Base-by-base conservation (phyloP, 2,797 vertebrate species). In the Limnodromus scolopaceus region DNA sequence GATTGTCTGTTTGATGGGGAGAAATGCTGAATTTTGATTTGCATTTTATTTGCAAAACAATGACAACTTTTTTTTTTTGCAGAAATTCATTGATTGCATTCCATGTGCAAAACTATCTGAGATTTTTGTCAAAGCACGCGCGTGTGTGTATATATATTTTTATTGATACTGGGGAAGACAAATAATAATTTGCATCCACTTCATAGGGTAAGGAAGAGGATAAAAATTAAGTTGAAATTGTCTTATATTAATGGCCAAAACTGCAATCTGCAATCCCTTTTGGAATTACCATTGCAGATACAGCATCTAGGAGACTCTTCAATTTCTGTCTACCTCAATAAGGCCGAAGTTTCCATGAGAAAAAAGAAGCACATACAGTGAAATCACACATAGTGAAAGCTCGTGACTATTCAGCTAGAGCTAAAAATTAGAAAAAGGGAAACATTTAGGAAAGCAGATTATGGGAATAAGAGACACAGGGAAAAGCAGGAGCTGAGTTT, bases 71-170 rank as follows among this genome's bases (percentile, higher is more conserved):
- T 81, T n/a, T n/a, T 80, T 87, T 91, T 84, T 71, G 30, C 91
- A 92, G 93, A 97, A 94, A 82, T 87, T 76, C 93, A 86, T 72
- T 70, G 68, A 75, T 80, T 83, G 49, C 53, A 87, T 96, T 85
- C 48, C 92, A 94, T 83, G 36, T 92, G 75, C 86, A 93, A 96
- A 93, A 89, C 79, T 83, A 87, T n/a, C 15, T 61, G 81, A 95
- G 66, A 93, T 83, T 97, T 96, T 96, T 96, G 68, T 91, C 72
- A 89, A 97, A 84, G 71, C 85, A 91, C 11, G 3, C 2, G 27
- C 0, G 2, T 5, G 8, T 87, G 64, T 84, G 9, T 66, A 17
- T 74, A 16, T 70, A 36, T 81, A 65, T 81, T 91, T 94, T 81
- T 83, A 83, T 39, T 94, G 54, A 84, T 82, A 58, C 23, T 49